phyloP scores from a whole-genome alignment of 2,797 vertebrate genomes.

The Catostomus latipinnis region DNA sequence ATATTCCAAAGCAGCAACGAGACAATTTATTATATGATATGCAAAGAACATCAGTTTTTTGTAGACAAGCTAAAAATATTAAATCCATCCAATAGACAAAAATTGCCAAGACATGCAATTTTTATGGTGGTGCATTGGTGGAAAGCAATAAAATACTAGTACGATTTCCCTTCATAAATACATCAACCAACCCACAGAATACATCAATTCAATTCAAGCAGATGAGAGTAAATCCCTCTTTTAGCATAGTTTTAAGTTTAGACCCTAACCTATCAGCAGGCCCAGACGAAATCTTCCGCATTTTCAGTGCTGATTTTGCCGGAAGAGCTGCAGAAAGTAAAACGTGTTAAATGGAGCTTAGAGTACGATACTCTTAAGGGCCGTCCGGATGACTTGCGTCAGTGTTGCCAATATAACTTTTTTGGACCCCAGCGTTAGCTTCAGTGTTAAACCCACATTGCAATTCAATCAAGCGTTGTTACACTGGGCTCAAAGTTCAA shows the following conservation, averaged over 20 bases:
- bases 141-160: slow-evolving; percentile 2
- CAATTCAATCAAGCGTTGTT: too few species aligned
- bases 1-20: slow-evolving; percentile 40
- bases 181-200: slow-evolving; percentile 10
- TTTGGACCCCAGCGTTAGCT: too few species aligned
- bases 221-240: neutral
- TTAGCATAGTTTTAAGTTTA: slow-evolving; percentile 67
- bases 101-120: slow-evolving; percentile 20
- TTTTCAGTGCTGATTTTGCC: too few species aligned
- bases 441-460: too few species aligned
- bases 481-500: too few species aligned
- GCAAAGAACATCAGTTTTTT: slow-evolving; percentile 18
- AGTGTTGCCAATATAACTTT: too few species aligned
- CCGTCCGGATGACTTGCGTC: too few species aligned
- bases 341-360: too few species aligned
- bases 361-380: too few species aligned
- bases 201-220: neutral
- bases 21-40: slow-evolving; percentile 32
- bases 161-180: neutral
- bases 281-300: too few species aligned
- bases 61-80: slow-evolving; percentile 23
- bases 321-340: too few species aligned
- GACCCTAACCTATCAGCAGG: too few species aligned
- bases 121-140: neutral
- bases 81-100: neutral